Evolutionary conservation across 2,888 invertebrate species (phyloP).

Genomic region (Antheraea assamensis): DNA sequence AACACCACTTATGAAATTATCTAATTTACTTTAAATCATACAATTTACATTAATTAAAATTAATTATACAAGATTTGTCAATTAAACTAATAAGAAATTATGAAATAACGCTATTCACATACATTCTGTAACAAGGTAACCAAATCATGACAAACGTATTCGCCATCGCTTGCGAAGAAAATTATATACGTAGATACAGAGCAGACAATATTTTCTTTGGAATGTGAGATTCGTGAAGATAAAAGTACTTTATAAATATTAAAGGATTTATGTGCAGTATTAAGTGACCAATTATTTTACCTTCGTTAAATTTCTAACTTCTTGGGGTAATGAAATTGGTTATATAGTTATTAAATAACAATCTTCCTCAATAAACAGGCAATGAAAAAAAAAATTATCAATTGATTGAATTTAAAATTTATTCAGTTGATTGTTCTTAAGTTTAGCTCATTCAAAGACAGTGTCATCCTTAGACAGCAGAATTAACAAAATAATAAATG

Average conservation of each 20-base stretch:
- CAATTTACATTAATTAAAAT: constrained; percentile 24
- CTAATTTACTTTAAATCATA: constrained; percentile 31
- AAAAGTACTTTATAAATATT: background rate
- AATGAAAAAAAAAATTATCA: no score
- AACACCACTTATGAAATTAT: constrained; percentile 19
- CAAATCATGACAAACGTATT: background rate
- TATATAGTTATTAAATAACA: background rate
- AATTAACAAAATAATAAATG: no score
- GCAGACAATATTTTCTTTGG: background rate
- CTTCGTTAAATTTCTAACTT: background rate
- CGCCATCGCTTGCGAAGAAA: background rate
- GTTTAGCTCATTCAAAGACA: no score
- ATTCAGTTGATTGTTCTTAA: no score
- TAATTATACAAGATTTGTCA: constrained; percentile 24
- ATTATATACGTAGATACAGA: background rate
- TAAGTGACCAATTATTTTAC: background rate
- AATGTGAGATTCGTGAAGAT: background rate
- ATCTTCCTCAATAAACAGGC: no score
- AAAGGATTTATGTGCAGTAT: background rate
- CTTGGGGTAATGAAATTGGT: background rate
- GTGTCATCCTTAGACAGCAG: no score
- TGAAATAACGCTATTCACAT: constrained; percentile 8
- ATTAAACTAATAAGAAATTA: constrained; percentile 17
- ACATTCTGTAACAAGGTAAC: constrained; percentile 6
- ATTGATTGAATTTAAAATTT: no score